phyloP scores from a whole-genome alignment of 2,113 vertebrate species.

The Cyrtonyx montezumae region DNA sequence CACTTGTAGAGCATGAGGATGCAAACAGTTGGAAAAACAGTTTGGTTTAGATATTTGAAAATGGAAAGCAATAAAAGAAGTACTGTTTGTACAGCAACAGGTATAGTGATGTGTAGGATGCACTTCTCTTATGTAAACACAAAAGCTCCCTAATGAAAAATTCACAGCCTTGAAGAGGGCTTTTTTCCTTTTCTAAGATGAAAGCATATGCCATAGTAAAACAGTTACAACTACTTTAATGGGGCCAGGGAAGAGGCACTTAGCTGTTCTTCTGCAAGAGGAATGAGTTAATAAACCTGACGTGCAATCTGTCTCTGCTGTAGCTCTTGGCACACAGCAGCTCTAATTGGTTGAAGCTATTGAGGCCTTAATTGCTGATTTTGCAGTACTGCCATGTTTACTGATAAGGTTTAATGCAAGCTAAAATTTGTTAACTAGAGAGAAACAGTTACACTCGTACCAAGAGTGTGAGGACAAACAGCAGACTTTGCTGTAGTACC shows the following conservation, averaged over 20 bases:
- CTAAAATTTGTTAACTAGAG: slow-evolving; percentile 53
- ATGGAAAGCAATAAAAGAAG: background rate
- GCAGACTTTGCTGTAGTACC: background rate
- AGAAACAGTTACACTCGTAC: background rate
- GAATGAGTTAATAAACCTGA: slow-evolving; percentile 53
- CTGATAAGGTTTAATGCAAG: slow-evolving; percentile 63
- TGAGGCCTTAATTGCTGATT: slow-evolving; percentile 64
- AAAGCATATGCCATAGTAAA: slow-evolving; percentile 17
- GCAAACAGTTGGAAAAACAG: background rate
- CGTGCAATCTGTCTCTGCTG: slow-evolving; percentile 28
- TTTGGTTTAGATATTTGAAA: background rate
- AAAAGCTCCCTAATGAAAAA: slow-evolving; percentile 27
- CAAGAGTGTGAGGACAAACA: slow-evolving; percentile 33
- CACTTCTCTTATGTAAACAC: background rate
- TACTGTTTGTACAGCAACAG: background rate
- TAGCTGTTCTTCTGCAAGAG: slow-evolving; percentile 36
- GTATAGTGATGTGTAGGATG: background rate
- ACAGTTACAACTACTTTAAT: slow-evolving; percentile 43
- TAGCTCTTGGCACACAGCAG: slow-evolving; percentile 32
- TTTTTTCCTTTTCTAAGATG: slow-evolving; percentile 1
- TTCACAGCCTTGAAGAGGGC: background rate
- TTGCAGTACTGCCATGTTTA: slow-evolving; percentile 62
- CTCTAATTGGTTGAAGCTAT: slow-evolving; percentile 62
- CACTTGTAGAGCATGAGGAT: background rate
- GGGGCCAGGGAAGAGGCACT: slow-evolving; percentile 34